Base-by-base conservation (phyloP, 1,140 invertebrate species). In the Venturia canescens region DNA sequence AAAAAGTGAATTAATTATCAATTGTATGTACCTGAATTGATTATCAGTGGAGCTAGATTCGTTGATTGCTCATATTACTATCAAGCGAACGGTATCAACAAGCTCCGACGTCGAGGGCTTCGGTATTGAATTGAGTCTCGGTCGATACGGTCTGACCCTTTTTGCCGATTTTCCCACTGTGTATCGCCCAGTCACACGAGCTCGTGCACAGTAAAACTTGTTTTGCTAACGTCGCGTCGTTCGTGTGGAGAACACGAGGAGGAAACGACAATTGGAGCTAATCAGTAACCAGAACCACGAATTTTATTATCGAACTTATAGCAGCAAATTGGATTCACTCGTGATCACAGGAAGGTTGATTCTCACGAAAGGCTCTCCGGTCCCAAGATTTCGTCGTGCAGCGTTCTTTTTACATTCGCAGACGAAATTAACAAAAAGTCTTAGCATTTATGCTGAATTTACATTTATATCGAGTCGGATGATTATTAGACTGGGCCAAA, bases 111-210 rank as follows among this genome's bases (percentile, higher is more conserved):
- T 66, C 74, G 80, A 89, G 87, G 88, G 88, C 86, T 82, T 81
- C 83, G 80, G 88, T 88, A 88, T 89, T 89, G 87, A 86, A 89
- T 89, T 89, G 89, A 84, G 83, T 84, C 82, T 80, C 18, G 84
- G 81, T 80, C 31, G 67, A 18, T 70, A 18, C 29, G 21, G 67
- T 38, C 34, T 34, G 80, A 69, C 82, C 85, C 81, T 84, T 86
- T 85, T 84, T 74, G 81, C 34, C 79, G 79, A 80, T 79, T 34
- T 44, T 26, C 9, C 38, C 38, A 9, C 38, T 44, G 38, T 44
- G 38, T 11, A 44, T 44, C 38, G 38, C 11, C 7, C 38, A 44
- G 38, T 44, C 38, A 44, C 38, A 44, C 72, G 57, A 70, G 67
- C 16, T 34, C 29, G 29, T 38, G 67, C 67, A 70, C 16, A 34